Base-by-base conservation (phyloP, 2,113 vertebrate genomes). In the Zosterops japonicus region DNA sequence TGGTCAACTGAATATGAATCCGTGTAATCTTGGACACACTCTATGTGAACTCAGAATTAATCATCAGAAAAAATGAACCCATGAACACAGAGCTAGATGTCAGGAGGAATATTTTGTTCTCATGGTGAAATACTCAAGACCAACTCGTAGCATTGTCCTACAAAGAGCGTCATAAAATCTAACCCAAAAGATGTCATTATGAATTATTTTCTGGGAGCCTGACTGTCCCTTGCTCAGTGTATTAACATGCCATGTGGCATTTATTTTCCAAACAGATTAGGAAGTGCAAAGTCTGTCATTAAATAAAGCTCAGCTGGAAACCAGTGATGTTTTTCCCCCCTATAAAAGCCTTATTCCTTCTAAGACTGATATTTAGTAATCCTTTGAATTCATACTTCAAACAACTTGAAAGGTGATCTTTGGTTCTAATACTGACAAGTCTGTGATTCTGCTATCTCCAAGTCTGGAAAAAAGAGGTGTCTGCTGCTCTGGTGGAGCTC, bases 1-100 rank as follows among this genome's bases (percentile, higher is more conserved):
- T 96, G 96, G 95, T 96, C 94, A 97, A 96, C 93, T 96, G 96
- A 83, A 69, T 96, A 87, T 95, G 96, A 97, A 97, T 97, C 96
- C 80, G 0, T 87, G 88, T 96, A 97, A 97, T 97, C 96, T 96
- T 89, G 90, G 96, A 75, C 95, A 97, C 88, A 95, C 95, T 96
- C 95, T 97, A 65, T 3, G 6, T 97, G 96, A 96, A 97, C 96
- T 96, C 88, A 56, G 80, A 94, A 96, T 96, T 97, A 97, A 96
- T 96, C 96, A 90, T 96, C 69, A 94, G 88, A 94, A 96, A 96
- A 96, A 96, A 96, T 82, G 94, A 96, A 82, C 88, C 49, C 27
- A 6, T 50, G 83, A 93, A 94, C 89, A 82, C 61, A 82, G 93
- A 87, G 83, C 56, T 93, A 41, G 83, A 94, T 94, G 95, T 96